Evolutionary conservation across 2,797 vertebrate genomes (phyloP).

Genomic region (Pangasius sanitwongsei): DNA sequence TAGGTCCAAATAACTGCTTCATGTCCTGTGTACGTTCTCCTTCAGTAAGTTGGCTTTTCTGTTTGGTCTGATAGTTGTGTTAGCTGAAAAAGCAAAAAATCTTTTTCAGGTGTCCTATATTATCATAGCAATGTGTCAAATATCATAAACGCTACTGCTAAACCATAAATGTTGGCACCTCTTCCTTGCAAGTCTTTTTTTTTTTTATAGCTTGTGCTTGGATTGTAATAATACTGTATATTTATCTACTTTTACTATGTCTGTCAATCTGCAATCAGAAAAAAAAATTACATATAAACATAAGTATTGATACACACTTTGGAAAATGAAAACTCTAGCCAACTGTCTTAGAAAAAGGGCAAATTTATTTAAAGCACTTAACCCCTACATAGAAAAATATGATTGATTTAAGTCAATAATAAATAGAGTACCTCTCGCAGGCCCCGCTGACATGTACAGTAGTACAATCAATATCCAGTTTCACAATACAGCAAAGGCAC

Average conservation of each 20-base stretch:
- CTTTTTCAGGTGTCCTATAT: not conserved
- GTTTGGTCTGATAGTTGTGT: not conserved
- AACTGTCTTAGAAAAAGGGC: constrained; percentile 67
- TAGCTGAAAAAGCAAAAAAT: not conserved
- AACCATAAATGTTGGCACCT: not conserved
- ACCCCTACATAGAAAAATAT: constrained; percentile 83
- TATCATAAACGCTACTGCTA: not conserved
- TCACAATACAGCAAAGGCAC: constrained; percentile 83
- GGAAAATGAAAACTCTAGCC: constrained; percentile 43
- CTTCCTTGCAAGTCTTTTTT: not conserved
- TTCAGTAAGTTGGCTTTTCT: not conserved
- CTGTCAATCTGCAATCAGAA: not conserved
- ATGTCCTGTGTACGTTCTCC: not conserved
- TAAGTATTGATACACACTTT: not conserved
- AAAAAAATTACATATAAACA: not conserved
- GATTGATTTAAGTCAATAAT: constrained; percentile 82
- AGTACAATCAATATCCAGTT: constrained; percentile 82
- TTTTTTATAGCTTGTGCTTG: not conserved
- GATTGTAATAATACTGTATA: not conserved
- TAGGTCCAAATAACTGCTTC: not conserved
- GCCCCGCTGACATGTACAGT: constrained; percentile 70
- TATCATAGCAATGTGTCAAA: not conserved
- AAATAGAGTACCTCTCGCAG: constrained; percentile 78
- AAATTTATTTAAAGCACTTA: constrained; percentile 83
- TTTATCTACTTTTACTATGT: not conserved